phyloP scores from a whole-genome alignment of 2,888 invertebrate species.

The Brachypalpus laphriformis region DNA sequence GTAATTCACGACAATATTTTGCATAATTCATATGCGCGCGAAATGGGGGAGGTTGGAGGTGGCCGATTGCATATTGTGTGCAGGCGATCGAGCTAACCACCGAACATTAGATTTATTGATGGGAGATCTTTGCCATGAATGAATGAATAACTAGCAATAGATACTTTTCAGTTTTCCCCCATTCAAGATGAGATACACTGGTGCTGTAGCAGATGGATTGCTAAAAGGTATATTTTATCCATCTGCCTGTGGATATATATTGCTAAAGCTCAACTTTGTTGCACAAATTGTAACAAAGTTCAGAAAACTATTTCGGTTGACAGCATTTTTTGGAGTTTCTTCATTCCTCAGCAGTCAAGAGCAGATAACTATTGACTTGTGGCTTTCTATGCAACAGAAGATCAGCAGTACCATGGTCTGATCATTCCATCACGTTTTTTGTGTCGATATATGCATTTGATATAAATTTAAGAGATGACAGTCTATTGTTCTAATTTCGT shows the following conservation, averaged over 20 bases:
- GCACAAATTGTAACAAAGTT: background rate
- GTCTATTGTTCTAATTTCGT: slow-evolving; percentile 72
- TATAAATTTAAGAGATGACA: slow-evolving; percentile 68
- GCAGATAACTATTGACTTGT: slow-evolving; percentile 35
- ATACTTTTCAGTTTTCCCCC: slow-evolving; percentile 58
- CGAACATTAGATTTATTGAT: slow-evolving; percentile 70
- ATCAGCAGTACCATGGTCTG: slow-evolving; percentile 21
- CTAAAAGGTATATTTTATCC: background rate
- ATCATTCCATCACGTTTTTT: slow-evolving; percentile 66
- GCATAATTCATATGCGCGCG: slow-evolving; percentile 72
- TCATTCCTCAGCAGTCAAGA: slow-evolving; percentile 58
- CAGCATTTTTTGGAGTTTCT: slow-evolving; percentile 36
- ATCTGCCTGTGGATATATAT: no score
- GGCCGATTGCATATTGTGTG: slow-evolving; percentile 58
- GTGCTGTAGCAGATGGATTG: background rate
- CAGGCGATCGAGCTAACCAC: slow-evolving; percentile 58
- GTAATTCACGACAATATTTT: slow-evolving; percentile 74
- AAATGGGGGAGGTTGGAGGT: slow-evolving; percentile 57
- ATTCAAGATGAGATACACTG: background rate
- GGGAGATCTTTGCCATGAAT: slow-evolving; percentile 71
- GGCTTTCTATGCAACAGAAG: slow-evolving; percentile 6
- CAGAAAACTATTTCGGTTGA: slow-evolving; percentile 2
- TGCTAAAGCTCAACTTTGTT: background rate
- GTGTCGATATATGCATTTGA: slow-evolving; percentile 49
- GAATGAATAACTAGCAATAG: slow-evolving; percentile 55